Percentiles rank a stretch among this genome's conserved stretches.
Conservation (phyloP, 2,113 vertebrate genomes). For the Rutilus rutilus region DNA sequence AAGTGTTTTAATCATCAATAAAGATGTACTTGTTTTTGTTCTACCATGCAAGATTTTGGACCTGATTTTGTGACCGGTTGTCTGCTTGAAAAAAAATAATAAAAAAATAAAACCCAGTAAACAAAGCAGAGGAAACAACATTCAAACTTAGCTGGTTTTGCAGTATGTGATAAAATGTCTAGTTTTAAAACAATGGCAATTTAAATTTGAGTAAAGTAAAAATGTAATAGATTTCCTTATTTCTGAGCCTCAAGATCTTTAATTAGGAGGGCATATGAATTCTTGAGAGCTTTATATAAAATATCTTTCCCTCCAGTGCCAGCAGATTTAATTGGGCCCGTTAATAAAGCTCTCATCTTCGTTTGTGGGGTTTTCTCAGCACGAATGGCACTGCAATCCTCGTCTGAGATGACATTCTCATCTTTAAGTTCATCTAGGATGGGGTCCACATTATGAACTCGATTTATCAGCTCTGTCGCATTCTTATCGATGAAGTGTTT, state of each 20-base stretch:
- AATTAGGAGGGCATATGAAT: background rate
- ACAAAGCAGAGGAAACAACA: background rate
- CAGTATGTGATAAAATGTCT: no score
- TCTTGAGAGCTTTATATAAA: slow-evolving; percentile 37
- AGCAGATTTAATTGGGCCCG: background rate
- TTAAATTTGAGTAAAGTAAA: background rate
- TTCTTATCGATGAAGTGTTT: slow-evolving; percentile 65
- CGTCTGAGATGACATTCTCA: background rate
- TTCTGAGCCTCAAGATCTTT: slow-evolving; percentile 38
- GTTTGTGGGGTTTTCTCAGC: background rate
- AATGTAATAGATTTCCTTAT: background rate
- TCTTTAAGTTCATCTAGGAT: slow-evolving; percentile 64
- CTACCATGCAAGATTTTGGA: background rate
- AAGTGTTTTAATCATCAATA: background rate
- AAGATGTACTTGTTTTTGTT: no score
- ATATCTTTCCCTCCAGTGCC: slow-evolving; percentile 34
- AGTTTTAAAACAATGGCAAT: background rate
- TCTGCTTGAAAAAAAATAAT: no score
- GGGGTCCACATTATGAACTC: background rate
- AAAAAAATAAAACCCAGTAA: background rate
- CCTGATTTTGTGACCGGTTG: background rate
- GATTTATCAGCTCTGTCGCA: rapidly evolving
- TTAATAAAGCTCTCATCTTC: slow-evolving; percentile 46
- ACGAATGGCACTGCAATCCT: background rate
- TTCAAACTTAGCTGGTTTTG: background rate